Base-by-base conservation (phyloP, 2,797 vertebrate genomes). In the Pempheris klunzingeri region DNA sequence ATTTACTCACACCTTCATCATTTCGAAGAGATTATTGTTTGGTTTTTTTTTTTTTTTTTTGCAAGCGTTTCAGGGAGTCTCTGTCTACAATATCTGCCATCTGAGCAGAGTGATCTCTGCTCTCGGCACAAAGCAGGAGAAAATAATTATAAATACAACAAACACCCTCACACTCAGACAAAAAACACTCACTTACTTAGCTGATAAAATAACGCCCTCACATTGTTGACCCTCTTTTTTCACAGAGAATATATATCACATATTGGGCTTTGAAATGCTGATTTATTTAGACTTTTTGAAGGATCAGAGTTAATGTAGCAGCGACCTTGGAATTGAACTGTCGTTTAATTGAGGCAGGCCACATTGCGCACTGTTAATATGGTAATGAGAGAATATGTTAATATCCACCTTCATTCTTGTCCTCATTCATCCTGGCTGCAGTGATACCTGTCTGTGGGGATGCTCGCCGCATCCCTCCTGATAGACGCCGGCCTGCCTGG, bases 371-470 rank as follows among this genome's bases (percentile, higher is more conserved):
- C 80, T 63, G 77, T 90, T 87, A 81, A 84, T 78, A 87, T 89
- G 79, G 50, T 88, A 90, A 88, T 88, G 73, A 77, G 78, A 66
- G 74, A 61, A 80, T 86, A 83, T 90, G 85, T 76, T 85, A 90
- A 90, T 90, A 77, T 77, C 71, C 80, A 87, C 72, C 77, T 85
- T 86, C 78, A 73, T 68, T 81, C 74, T 73, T 60, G 82, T 87
- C 81, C 82, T 90, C 72, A 63, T 85, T 84, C 59, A 84, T 79
- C 41, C 65, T 47, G 80, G 64, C 76, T 77, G 78, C 76, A 65
- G 71, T 82, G 83, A 86, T 84, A 77, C 74, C 81, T 87, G 87
- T 88, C 85, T 8, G 41, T 22, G 52, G 38, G 59, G 59, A 77
- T 82, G 65, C n/a, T 49, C 2, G n/a, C 79, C 85, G 71, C 72